phyloP scores from a whole-genome alignment of 2,797 vertebrate species.

The Muscicapa striata region DNA sequence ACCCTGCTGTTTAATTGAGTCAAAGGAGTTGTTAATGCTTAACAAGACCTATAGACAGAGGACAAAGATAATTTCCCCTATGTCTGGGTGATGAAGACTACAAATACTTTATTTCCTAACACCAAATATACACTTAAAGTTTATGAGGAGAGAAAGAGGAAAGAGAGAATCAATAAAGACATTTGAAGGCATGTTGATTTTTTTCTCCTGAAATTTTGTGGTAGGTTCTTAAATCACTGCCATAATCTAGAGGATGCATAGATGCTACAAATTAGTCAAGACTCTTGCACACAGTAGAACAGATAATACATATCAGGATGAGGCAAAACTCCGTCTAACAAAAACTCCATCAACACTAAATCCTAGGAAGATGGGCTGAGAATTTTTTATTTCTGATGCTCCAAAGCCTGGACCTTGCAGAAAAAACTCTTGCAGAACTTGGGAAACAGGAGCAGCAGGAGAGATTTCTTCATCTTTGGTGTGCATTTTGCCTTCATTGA shows the following conservation, averaged over 20 bases:
- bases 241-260: neutral
- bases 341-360: neutral
- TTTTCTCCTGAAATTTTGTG: neutral
- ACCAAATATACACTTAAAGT: neutral
- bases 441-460: neutral
- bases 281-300: neutral
- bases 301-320: neutral
- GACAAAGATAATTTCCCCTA: neutral
- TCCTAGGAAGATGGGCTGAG: neutral
- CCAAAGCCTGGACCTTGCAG: neutral
- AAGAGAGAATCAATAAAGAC: neutral
- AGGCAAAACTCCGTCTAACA: neutral
- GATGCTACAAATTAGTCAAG: neutral
- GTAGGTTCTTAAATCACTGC: neutral
- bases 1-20: conserved; percentile 50
- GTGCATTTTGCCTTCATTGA: neutral
- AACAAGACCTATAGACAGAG: conserved; percentile 40
- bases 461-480: neutral
- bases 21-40: conserved; percentile 23
- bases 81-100: conserved; percentile 15
- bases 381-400: neutral
- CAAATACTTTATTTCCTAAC: neutral
- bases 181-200: neutral
- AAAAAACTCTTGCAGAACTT: neutral
- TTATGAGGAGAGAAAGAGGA: neutral